Base-by-base conservation (phyloP, 1,140 invertebrate species). In the Cotesia glomerata region DNA sequence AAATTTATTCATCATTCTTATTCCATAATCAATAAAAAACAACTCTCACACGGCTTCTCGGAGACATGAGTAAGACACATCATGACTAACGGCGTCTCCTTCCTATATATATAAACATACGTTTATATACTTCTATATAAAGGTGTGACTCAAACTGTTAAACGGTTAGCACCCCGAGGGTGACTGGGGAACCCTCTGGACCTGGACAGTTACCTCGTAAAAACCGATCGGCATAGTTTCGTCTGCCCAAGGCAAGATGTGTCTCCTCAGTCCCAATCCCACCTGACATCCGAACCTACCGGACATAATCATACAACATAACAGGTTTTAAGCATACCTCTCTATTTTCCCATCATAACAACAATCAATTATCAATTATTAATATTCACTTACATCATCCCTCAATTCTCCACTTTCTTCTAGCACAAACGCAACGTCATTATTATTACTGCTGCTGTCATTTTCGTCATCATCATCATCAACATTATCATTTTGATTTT, bases 351-450 rank as follows among this genome's bases (percentile, higher is more conserved):
- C 8, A 67, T 59, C 49, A 63, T 54, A 54, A 16, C 35, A 49
- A 16, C 45, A n/a, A 32, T 11, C 11, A 52, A 35, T 26, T 54
- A 18, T 32, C 13, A 49, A 8, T 34, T 32, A n/a, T 26, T 2
- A 26, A 26, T 26, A 26, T 59, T 9, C 71, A 88, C 88, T 85
- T 87, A 90, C 87, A 75, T 89, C 88, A 26, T 88, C 88, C 16
- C 86, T 85, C 49, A 80, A 82, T 73, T 88, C 87, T 71, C 87
- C 86, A 59, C 79, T 84, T 11, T 89, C 87, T 18, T 89, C 88
- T 61, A 91, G 84, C 11, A 90, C 89, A 76, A 91, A 90, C 4
- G 86, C 84, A 14, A 91, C 90, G 77, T 90, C 89, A 79, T 90
- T 89, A 14, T 56, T 68, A 8, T 68, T 59, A 5, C 39, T 36